Percentiles rank a stretch among this genome's conserved stretches.
Conservation (phyloP, 2,888 invertebrate genomes). For the Dendrolimus houi region DNA sequence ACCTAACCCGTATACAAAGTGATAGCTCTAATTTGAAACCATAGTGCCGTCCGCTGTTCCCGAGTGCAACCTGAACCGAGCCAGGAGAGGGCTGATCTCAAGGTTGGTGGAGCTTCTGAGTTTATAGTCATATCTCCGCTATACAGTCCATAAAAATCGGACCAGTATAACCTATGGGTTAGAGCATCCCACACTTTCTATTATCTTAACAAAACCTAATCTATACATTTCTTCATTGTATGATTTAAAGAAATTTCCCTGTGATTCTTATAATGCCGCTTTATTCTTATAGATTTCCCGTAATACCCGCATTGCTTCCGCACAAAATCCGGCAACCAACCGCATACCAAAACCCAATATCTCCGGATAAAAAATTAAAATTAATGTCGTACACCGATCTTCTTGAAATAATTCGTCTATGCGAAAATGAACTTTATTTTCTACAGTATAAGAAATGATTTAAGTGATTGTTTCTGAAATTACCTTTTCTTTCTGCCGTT, state of each 20-base stretch:
- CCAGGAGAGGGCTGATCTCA: too few species aligned
- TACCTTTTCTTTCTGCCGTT: conserved; percentile 8
- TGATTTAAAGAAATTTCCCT: not conserved
- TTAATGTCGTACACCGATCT: not conserved
- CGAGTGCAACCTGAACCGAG: too few species aligned
- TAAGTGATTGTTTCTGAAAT: not conserved
- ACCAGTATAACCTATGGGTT: too few species aligned
- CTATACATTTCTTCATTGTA: not conserved
- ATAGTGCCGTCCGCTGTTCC: too few species aligned
- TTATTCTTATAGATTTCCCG: not conserved
- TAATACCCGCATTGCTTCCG: not conserved
- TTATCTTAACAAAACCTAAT: too few species aligned
- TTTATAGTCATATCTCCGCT: too few species aligned
- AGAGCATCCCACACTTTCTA: too few species aligned
- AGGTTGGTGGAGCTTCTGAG: too few species aligned
- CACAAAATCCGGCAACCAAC: not conserved
- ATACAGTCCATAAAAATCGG: too few species aligned
- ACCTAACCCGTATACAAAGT: too few species aligned
- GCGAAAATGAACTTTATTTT: not conserved
- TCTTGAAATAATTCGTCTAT: not conserved
- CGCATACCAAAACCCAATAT: not conserved
- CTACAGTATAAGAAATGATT: not conserved
- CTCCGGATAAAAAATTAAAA: not conserved
- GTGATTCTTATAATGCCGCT: not conserved
- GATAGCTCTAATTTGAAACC: too few species aligned